A percentile compares a stretch with the other conserved stretches of the same genome.
These are phyloP conservation scores for Calyptommatus sinebrachiatus DNA, from an alignment of 2,113 vertebrate genomes.

Conservation along the genomic window DNA sequence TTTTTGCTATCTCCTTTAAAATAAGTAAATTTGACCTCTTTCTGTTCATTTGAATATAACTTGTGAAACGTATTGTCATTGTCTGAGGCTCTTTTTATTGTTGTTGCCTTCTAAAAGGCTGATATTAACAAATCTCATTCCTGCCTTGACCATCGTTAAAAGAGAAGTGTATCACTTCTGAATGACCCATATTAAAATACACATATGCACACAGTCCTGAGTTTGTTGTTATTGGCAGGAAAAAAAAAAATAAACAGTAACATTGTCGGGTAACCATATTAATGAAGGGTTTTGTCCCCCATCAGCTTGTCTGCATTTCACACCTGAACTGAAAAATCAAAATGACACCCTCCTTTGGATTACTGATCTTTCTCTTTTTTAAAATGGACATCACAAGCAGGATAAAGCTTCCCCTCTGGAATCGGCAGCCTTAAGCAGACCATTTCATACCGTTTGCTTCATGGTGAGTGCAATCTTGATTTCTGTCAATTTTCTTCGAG, in stretches of 20 bases:
- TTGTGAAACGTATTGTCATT: background rate
- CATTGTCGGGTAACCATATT: background rate
- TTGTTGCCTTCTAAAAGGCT: background rate
- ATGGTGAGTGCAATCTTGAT: conserved; percentile 5
- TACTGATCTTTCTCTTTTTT: background rate
- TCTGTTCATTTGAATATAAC: background rate
- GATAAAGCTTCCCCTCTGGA: conserved; percentile 6
- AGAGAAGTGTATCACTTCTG: background rate
- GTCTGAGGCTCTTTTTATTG: background rate
- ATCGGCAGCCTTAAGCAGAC: background rate
- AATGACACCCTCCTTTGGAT: conserved; percentile 6
- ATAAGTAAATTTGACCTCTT: background rate
- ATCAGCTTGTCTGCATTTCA: conserved; percentile 16
- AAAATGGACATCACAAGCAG: conserved; percentile 2
- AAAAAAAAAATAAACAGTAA: conserved; percentile 1
- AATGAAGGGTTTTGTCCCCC: conserved; percentile 11
- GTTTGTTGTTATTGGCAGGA: background rate
- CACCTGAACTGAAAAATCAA: conserved; percentile 23
- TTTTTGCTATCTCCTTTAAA: background rate
- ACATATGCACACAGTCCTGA: background rate
- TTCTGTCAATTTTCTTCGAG: background rate
- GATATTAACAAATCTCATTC: background rate
- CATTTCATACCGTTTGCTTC: background rate
- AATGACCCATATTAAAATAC: background rate
- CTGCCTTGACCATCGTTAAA: background rate